A percentile compares a stretch with the other conserved stretches of the same genome.
These are phyloP conservation scores for Drosophila chauvacae DNA, from an alignment of 1,140 invertebrate genomes.

Conservation along the genomic window DNA sequence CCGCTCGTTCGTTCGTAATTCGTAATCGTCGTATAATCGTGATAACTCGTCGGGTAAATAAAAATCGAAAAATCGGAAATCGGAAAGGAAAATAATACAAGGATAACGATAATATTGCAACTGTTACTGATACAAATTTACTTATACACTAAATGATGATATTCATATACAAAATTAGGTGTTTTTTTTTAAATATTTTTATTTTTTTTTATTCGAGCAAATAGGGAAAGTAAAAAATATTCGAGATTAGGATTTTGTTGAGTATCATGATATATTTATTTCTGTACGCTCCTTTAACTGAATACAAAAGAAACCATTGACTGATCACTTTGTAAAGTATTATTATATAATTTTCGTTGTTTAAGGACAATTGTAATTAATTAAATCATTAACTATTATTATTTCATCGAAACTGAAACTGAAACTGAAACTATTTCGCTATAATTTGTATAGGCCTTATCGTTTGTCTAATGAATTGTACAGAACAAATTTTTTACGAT, in stretches of 20 bases:
- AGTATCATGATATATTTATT: slow-evolving; percentile 55
- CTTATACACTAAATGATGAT: slow-evolving; percentile 67
- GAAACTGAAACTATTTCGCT: slow-evolving; percentile 20
- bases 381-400: slow-evolving; percentile 30
- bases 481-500: slow-evolving; percentile 70
- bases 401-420: slow-evolving; percentile 31
- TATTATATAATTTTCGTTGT: slow-evolving; percentile 74
- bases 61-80: slow-evolving; percentile 16
- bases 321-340: slow-evolving; percentile 81
- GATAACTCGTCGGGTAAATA: slow-evolving; percentile 65
- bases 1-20: slow-evolving; percentile 78
- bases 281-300: slow-evolving; percentile 55
- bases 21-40: slow-evolving; percentile 57
- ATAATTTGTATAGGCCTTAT: slow-evolving; percentile 53
- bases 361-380: slow-evolving; percentile 72
- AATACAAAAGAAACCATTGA: slow-evolving; percentile 75
- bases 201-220: slow-evolving; percentile 12
- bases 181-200: slow-evolving; percentile 21
- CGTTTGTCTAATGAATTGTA: slow-evolving; percentile 55
- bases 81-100: slow-evolving; percentile 63
- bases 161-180: slow-evolving; percentile 57
- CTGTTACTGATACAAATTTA: slow-evolving; percentile 78
- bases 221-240: slow-evolving; percentile 16
- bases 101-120: slow-evolving; percentile 65
- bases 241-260: slow-evolving; percentile 73